These are phyloP conservation scores for Altica lythri DNA, from an alignment of 2,888 invertebrate genomes.

Conservation along the genomic window DNA sequence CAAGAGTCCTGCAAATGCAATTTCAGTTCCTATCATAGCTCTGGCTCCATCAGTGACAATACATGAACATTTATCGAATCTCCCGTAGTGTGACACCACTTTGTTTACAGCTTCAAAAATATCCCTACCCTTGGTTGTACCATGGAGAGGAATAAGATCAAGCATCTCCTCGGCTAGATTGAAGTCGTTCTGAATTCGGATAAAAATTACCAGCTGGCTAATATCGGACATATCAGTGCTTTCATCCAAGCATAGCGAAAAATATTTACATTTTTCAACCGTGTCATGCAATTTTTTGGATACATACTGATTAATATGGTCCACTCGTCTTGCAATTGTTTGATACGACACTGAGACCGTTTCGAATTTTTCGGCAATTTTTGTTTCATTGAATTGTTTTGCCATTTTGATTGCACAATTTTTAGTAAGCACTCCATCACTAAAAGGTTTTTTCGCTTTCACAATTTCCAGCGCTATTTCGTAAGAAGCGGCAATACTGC, in stretches of 20 bases:
- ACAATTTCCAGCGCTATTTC: constrained; percentile 13
- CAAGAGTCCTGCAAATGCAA: not conserved
- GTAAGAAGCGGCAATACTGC: constrained; percentile 11
- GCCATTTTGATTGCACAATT: not conserved
- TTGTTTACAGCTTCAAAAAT: not conserved
- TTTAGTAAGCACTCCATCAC: constrained; percentile 4
- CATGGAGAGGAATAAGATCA: not conserved
- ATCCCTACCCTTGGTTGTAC: not conserved
- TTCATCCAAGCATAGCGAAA: not conserved
- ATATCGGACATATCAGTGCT: not conserved
- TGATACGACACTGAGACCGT: constrained; percentile 18
- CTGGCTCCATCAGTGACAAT: not conserved
- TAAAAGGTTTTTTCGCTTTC: constrained; percentile 18
- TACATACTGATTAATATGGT: constrained; percentile 10
- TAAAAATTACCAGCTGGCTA: not conserved
- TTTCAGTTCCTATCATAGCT: not conserved
- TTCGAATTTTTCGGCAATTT: constrained; percentile 1
- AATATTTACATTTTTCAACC: not conserved
- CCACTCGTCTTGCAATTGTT: constrained; percentile 17
- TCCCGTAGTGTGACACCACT: not conserved
- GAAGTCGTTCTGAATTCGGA: not conserved
- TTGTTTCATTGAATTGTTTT: not conserved
- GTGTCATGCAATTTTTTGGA: constrained; percentile 4
- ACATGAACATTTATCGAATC: not conserved
- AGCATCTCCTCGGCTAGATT: not conserved